Evolutionary conservation across 2,113 vertebrate species (phyloP), one percentile per base, ranked within the genome.

Genomic region (Dinomys branickii): DNA sequence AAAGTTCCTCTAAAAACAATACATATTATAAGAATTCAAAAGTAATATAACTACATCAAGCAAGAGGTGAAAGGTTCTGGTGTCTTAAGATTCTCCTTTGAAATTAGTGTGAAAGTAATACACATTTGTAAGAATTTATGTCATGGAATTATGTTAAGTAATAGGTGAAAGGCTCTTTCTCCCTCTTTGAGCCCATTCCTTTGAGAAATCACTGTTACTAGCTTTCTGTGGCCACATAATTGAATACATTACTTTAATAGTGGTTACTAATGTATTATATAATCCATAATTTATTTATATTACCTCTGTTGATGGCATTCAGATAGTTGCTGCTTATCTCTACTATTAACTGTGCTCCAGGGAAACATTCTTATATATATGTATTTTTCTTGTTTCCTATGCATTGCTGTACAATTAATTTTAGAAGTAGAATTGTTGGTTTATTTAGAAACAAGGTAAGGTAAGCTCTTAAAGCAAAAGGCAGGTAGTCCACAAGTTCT

Each of bases 361-460:
- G 69, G 26, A 85, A 84, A 67, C n/a, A 83, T 69, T 85, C 20
- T 50, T 59, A 47, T 16, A 81, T 20, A 35, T 44, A 56, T 0
- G 4, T 58, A 63, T 88, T 54, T 65, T 81, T 56, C 83, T 47
- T 88, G n/a, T 87, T 86, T 35, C 89, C 16, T 61, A 54, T 30
- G 3, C 41, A 30, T 73, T 88, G 94, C 35, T 56, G 6, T 73
- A 85, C 44, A 50, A 47, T 90, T 90, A 58, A 84, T 73, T 86
- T 94, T 85, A 90, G 26, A 80, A 80, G 63, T 69, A 56, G 71
- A 63, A 89, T 54, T 73, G 9, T 38, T 85, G 20, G 26, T 91
- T 89, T 86, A 84, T 16, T 80, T 90, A 90, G 50, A 83, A 97
- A 91, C 20, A 54, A 94, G 44, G 30, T 33, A 85, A 95, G 44